Base-by-base conservation (phyloP, 2,113 vertebrate genomes). In the Calcarius ornatus region DNA sequence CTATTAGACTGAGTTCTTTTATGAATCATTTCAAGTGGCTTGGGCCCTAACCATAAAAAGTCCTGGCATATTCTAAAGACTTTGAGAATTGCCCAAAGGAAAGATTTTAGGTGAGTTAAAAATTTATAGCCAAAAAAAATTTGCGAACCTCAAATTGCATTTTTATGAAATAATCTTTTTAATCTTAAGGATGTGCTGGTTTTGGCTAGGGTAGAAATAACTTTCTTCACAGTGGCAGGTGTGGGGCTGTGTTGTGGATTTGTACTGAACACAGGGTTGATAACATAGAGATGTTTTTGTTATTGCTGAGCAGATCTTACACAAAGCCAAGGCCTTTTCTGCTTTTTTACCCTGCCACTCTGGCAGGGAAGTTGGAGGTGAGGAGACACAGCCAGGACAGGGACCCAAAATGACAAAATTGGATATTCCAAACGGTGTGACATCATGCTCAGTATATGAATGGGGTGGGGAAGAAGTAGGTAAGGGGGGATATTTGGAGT, bases 61-160 rank as follows among this genome's bases (percentile, higher is more conserved):
- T 25, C 33, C 63, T 59, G 27, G 14, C 11, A 24, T 77, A 42
- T 66, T 77, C 56, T 81, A 84, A 91, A 93, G 51, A 43, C 30
- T 75, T 78, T 63, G 38, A 77, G 56, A 89, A 63, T 64, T 45
- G 43, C 72, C 69, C 35, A 71, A 17, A 86, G 66, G 65, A 92
- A 93, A 71, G 65, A 81, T 78, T 70, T 84, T 66, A 90, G 31
- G 33, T 47, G 15, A 70, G 43, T 87, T 84, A 92, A 84, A 91
- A 94, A 81, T 70, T 21, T 61, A 72, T 45, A 61, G 80, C 20
- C 38, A 65, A 76, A 64, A 88, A 95, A 70, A 8, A 11, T 23
- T 69, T 72, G 18, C 28, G 42, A 91, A 61, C 15, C 7, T 77
- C 51, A 66, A 56, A 73, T 43, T 54, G 25, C n/a, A 73, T 66